Percentiles rank a stretch among this genome's conserved stretches.
Evolutionary conservation across 2,888 invertebrate species (phyloP).

Genomic region (Rhabditoides inermis): DNA sequence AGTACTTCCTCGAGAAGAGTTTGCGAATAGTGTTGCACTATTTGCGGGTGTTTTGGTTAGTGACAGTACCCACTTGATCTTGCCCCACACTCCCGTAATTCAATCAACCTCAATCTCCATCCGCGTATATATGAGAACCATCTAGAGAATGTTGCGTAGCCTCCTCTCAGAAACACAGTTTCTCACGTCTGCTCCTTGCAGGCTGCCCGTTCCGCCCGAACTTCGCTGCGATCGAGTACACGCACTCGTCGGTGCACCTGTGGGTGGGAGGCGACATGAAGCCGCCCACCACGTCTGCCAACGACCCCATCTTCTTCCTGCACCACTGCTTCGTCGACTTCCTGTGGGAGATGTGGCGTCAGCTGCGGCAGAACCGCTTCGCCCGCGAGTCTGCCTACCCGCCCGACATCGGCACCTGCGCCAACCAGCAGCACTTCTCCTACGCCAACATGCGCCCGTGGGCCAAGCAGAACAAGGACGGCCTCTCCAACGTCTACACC

Average conservation of each 20-base stretch:
- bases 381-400: conserved; percentile 44
- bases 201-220: conserved; percentile 48
- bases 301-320: conserved; percentile 43
- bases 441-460: conserved; percentile 49
- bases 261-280: conserved; percentile 51
- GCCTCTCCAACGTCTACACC: conserved; percentile 50
- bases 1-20: too few relatives aligned
- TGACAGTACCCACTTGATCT: too few relatives aligned
- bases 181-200: background rate
- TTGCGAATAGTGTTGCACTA: too few relatives aligned
- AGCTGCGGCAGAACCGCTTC: conserved; percentile 39
- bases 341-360: conserved; percentile 48
- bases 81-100: background rate
- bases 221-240: conserved; percentile 49
- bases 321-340: conserved; percentile 49
- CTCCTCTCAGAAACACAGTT: background rate
- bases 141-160: too few relatives aligned
- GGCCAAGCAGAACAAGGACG: conserved; percentile 47
- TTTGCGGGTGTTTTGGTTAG: too few relatives aligned
- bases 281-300: conserved; percentile 39
- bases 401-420: conserved; percentile 42
- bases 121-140: too few relatives aligned
- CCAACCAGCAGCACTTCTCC: conserved; percentile 49
- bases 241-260: conserved; percentile 46
- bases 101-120: background rate